Percentiles rank a stretch among this genome's conserved stretches.
These are phyloP conservation scores for Temnothorax rugatulus DNA, from an alignment of 2,888 invertebrate species.

Conservation along the genomic window DNA sequence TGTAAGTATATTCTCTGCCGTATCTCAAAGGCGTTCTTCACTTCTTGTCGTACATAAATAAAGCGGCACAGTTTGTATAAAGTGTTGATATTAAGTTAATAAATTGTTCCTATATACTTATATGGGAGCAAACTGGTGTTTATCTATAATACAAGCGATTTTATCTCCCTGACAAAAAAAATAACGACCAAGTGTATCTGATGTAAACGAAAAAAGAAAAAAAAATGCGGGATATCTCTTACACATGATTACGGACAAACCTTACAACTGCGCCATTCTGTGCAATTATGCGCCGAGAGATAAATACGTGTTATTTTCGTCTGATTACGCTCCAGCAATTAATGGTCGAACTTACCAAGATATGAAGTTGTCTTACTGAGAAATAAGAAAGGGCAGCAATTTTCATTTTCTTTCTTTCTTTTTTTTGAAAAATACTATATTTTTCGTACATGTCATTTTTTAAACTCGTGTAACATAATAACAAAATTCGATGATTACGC, in stretches of 20 bases:
- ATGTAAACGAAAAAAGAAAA: neutral
- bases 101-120: constrained; percentile 76
- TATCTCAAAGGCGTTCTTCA: constrained; percentile 68
- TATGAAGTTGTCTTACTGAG: neutral
- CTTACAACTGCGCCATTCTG: neutral
- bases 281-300: neutral
- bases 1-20: constrained; percentile 68
- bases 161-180: constrained; percentile 45
- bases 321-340: neutral
- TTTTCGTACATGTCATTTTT: constrained; percentile 32
- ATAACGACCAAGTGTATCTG: too few relatives aligned
- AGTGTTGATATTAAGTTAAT: constrained; percentile 77
- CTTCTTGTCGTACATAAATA: constrained; percentile 71
- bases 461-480: constrained; percentile 34
- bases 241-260: neutral
- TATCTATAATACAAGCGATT: constrained; percentile 56
- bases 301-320: neutral
- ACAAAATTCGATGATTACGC: constrained; percentile 51
- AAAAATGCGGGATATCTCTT: neutral
- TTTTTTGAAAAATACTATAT: constrained; percentile 69
- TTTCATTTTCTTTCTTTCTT: neutral
- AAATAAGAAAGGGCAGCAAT: neutral
- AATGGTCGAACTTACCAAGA: neutral
- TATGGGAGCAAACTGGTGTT: constrained; percentile 58
- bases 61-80: constrained; percentile 77